Percentiles rank a stretch among this genome's conserved stretches.
Conservation (phyloP, 2,888 invertebrate genomes). For the Nymphalis c-album region DNA sequence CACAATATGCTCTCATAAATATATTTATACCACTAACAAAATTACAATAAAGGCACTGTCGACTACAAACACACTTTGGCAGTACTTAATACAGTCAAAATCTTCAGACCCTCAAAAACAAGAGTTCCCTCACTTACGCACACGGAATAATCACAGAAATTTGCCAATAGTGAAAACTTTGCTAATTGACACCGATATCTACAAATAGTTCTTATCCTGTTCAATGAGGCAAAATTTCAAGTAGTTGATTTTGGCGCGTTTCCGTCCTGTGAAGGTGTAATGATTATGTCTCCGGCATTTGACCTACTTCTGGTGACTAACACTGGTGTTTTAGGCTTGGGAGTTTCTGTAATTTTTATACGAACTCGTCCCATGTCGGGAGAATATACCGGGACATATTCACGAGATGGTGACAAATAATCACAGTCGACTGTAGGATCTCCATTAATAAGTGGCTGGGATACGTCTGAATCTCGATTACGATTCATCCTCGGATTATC, state of each 20-base stretch:
- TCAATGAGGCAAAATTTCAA: slow-evolving; percentile 59
- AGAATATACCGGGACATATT: slow-evolving; percentile 80
- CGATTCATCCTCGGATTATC: slow-evolving; percentile 73
- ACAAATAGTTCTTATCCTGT: slow-evolving; percentile 62
- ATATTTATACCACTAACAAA: slow-evolving; percentile 68
- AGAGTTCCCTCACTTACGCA: slow-evolving; percentile 56
- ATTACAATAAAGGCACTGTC: slow-evolving; percentile 78
- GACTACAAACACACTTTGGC: slow-evolving; percentile 83
- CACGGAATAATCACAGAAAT: slow-evolving; percentile 75
- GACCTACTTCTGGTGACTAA: slow-evolving; percentile 88
- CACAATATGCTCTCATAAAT: slow-evolving; percentile 77
- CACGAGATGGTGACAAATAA: slow-evolving; percentile 70
- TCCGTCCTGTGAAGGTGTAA: slow-evolving; percentile 81
- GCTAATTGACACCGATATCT: slow-evolving; percentile 70
- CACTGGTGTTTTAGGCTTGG: slow-evolving; percentile 90
- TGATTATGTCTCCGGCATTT: slow-evolving; percentile 88
- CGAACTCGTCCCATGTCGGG: slow-evolving; percentile 89
- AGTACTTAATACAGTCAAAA: slow-evolving; percentile 67
- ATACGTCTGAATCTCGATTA: slow-evolving; percentile 73
- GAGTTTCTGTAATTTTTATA: slow-evolving; percentile 88
- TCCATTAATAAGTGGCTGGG: slow-evolving; percentile 75
- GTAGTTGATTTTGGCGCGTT: slow-evolving; percentile 69
- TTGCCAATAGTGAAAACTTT: slow-evolving; percentile 78
- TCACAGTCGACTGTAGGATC: slow-evolving; percentile 68
- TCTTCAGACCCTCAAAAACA: slow-evolving; percentile 56